phyloP scores from a whole-genome alignment of 2,797 vertebrate genomes.

The Channallabes apus region DNA sequence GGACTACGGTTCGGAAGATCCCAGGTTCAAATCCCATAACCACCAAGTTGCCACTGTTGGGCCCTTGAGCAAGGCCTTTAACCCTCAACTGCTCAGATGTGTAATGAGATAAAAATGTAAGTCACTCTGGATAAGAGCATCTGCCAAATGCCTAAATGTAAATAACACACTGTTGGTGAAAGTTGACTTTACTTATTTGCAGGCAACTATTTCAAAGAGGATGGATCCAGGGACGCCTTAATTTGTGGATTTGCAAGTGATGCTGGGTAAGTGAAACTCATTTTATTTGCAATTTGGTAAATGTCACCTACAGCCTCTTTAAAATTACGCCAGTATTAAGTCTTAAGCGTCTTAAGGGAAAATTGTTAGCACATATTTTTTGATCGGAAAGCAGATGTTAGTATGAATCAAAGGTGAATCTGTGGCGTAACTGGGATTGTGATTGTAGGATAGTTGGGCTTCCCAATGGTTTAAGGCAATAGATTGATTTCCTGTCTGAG shows the following conservation, averaged over 20 bases:
- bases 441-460: slow-evolving; percentile 35
- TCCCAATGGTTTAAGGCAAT: slow-evolving; percentile 29
- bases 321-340: neutral
- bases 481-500: slow-evolving; percentile 45
- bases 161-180: neutral
- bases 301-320: neutral
- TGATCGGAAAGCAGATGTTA: neutral
- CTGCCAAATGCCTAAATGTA: too few relatives aligned
- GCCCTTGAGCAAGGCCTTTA: too few relatives aligned
- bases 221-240: slow-evolving; percentile 86
- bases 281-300: slow-evolving; percentile 3
- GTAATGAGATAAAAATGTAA: too few relatives aligned
- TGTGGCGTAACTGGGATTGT: slow-evolving; percentile 1
- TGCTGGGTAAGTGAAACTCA: slow-evolving; percentile 82
- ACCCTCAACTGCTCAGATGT: too few relatives aligned
- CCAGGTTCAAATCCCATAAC: too few relatives aligned
- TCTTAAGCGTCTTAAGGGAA: neutral
- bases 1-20: too few relatives aligned
- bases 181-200: slow-evolving; percentile 54
- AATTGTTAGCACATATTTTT: neutral
- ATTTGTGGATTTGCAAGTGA: slow-evolving; percentile 90
- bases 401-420: slow-evolving; percentile 8
- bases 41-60: too few relatives aligned
- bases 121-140: too few relatives aligned
- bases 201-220: slow-evolving; percentile 91